Percentiles rank a stretch among this genome's conserved stretches.
Conservation (phyloP, 2,888 invertebrate species). For the Chironomus riparius region DNA sequence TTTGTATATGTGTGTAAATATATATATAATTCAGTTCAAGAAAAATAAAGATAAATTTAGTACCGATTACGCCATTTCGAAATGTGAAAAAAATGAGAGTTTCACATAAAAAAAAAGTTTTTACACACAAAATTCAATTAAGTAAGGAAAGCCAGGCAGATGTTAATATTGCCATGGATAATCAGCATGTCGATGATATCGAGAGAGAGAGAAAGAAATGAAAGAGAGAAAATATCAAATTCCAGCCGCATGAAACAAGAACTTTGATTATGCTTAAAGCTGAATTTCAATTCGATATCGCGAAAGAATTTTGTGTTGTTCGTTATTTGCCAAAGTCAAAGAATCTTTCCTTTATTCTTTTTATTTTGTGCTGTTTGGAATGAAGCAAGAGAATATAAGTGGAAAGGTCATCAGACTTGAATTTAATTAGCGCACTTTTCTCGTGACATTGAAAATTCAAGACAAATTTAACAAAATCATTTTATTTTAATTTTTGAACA, state of each 20-base stretch:
- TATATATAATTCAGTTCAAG: conserved; percentile 20
- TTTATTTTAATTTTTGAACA: no score
- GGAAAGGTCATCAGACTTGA: no score
- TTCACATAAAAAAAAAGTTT: conserved; percentile 23
- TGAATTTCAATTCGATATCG: no score
- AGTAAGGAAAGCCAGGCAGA: not conserved
- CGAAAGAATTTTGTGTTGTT: no score
- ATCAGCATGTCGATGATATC: not conserved
- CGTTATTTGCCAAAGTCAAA: no score
- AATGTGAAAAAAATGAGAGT: conserved; percentile 13
- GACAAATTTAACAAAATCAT: no score
- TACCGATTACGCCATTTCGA: conserved; percentile 26
- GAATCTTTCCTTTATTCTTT: not conserved
- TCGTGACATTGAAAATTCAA: no score
- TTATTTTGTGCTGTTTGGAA: not conserved
- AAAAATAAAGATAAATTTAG: conserved; percentile 27
- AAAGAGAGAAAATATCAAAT: conserved; percentile 16
- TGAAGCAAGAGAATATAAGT: no score
- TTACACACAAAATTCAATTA: conserved; percentile 4
- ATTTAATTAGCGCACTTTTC: no score
- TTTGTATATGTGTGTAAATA: not conserved
- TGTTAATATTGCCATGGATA: not conserved
- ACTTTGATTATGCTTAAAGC: no score
- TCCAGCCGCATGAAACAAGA: not conserved
- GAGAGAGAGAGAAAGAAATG: not conserved